Evolutionary conservation across 2,888 invertebrate species (phyloP), one percentile per base, ranked within the genome.

Genomic region (Sinohyriopsis cumingii): DNA sequence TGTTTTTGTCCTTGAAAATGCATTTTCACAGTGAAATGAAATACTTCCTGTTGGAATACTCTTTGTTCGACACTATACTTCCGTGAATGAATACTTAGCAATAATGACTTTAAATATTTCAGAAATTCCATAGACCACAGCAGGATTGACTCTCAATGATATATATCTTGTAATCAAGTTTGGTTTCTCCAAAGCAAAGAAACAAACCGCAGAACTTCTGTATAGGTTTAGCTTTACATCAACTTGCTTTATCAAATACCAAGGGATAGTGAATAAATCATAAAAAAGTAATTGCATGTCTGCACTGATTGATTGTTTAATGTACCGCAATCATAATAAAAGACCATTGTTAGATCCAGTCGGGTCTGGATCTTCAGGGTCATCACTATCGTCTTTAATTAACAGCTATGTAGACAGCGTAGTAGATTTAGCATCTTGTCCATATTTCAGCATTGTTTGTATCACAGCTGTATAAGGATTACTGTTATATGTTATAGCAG

Each of bases 91-190:
- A 25, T 25, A 25, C 25, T 25, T 25, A 25, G 25, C 25, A 25
- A 2, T 25, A 25, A 3, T 25, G 25, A 1, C 3, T 25, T 25
- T 25, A 25, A 25, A 3, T 25, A 66, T 55, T 62, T 72, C 62
- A 20, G 68, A 60, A 19, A 65, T 69, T 24, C 65, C 74, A 45
- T 65, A 69, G 22, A 76, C 72, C n/a, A 78, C 68, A 18, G 69
- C 73, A 3, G 73, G 71, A 45, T 75, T 73, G 20, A 75, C 70
- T 57, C 66, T 68, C 68, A 18, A 63, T 5, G 15, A 68, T 68
- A 28, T 67, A 28, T 15, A 68, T 54, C 5, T 53, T 59, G 19
- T 68, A 68, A 57, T 59, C 19, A 20, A 63, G 68, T 3, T 63
- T 53, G 28, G 62, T 54, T 24, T 65, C 69, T 45, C 55, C 63